These are phyloP conservation scores for Mesorhabditis sp. DNA, from an alignment of 2,888 invertebrate species.

Conservation along the genomic window DNA sequence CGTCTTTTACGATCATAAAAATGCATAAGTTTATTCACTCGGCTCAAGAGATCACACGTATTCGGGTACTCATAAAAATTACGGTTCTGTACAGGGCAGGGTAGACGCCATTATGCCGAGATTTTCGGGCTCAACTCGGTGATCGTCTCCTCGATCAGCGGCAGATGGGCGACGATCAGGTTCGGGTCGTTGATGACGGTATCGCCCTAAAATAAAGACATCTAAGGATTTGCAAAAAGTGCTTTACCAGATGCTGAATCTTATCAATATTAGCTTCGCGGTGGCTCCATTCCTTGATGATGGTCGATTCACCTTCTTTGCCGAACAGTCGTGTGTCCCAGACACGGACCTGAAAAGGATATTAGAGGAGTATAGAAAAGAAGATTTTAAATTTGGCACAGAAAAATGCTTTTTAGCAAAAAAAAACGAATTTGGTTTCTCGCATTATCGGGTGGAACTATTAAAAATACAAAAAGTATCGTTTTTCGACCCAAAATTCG, in stretches of 20 bases:
- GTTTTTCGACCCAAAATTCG: slow-evolving; percentile 7
- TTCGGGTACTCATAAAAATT: not conserved
- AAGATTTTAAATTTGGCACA: too few species aligned
- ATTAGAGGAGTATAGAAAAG: not conserved
- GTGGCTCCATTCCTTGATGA: slow-evolving; percentile 48
- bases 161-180: not conserved
- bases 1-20: too few species aligned
- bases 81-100: not conserved
- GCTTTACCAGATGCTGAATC: slow-evolving; percentile 20
- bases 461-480: too few species aligned
- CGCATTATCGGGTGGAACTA: too few species aligned
- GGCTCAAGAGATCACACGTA: slow-evolving; percentile 1
- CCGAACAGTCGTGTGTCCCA: slow-evolving; percentile 49
- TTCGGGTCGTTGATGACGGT: slow-evolving; percentile 1
- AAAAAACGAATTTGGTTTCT: too few species aligned
- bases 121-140: not conserved
- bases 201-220: not conserved
- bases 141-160: not conserved
- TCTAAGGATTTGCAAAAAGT: not conserved
- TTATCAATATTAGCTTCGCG: slow-evolving; percentile 41
- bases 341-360: slow-evolving; percentile 19
- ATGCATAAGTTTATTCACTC: not conserved
- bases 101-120: not conserved
- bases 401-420: not conserved
- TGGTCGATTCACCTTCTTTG: slow-evolving; percentile 18